These are phyloP conservation scores for Mesorhabditis sp. DNA, from an alignment of 2,888 invertebrate genomes.

Conservation along the genomic window DNA sequence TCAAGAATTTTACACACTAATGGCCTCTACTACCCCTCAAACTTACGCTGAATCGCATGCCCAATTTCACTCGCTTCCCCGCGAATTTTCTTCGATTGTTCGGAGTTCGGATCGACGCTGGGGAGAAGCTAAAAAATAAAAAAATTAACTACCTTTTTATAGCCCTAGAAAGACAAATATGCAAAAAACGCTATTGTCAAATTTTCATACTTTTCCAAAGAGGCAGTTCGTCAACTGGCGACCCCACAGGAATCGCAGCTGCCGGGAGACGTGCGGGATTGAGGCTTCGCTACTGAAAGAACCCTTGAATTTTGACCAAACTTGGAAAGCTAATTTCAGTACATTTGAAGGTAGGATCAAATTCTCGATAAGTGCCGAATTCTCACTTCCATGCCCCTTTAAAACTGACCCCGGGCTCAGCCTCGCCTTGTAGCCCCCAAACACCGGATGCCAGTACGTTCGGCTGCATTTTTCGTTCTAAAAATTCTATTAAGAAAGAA, in stretches of 20 bases:
- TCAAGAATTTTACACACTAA: neutral
- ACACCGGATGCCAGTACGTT: conserved; percentile 87
- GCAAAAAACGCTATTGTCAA: neutral
- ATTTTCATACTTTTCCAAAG: conserved; percentile 16
- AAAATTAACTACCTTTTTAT: no score
- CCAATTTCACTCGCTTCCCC: neutral
- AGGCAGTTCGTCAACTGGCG: conserved; percentile 12
- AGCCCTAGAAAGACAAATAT: no score
- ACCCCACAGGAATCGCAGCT: conserved; percentile 74
- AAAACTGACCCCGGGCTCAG: conserved; percentile 9
- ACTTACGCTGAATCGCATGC: neutral
- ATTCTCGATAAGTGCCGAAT: neutral
- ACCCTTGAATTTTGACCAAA: neutral
- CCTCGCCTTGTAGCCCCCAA: conserved; percentile 66
- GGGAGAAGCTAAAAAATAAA: neutral
- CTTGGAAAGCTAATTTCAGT: no score
- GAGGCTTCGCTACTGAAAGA: conserved; percentile 70
- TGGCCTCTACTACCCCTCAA: neutral
- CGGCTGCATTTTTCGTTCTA: conserved; percentile 65
- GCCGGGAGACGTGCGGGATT: conserved; percentile 69
- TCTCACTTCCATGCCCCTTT: neutral
- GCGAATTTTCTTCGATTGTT: neutral
- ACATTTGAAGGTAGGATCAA: no score
- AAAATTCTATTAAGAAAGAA: conserved; percentile 7
- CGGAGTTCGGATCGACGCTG: neutral